These are phyloP conservation scores for Tadarida brasiliensis DNA, from an alignment of 2,797 vertebrate species.

Conservation along the genomic window DNA sequence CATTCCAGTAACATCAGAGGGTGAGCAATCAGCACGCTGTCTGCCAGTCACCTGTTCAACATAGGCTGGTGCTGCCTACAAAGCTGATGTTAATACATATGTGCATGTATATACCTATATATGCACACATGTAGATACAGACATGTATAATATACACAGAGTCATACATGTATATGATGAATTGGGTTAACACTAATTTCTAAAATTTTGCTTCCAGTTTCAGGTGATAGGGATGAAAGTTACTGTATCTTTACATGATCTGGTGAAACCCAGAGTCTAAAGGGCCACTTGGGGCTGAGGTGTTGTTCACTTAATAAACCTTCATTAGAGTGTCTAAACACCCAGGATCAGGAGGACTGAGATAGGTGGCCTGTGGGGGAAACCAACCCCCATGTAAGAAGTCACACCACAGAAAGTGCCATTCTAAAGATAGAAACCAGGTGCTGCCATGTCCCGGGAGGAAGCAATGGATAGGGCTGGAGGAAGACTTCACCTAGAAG, in stretches of 20 bases:
- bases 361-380: not conserved
- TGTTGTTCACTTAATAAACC: not conserved
- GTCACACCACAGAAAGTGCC: not conserved
- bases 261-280: not conserved
- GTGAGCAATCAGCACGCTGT: not conserved
- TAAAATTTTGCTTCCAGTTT: not conserved
- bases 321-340: not conserved
- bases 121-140: not conserved
- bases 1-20: not conserved
- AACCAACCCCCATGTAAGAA: not conserved
- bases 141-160: not conserved
- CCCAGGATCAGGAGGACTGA: not conserved
- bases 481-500: not conserved
- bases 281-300: not conserved
- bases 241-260: not conserved
- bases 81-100: not conserved
- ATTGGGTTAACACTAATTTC: not conserved
- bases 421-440: not conserved
- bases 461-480: not conserved
- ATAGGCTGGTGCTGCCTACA: not conserved
- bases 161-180: not conserved
- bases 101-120: not conserved
- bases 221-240: not conserved
- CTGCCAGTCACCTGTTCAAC: not conserved
- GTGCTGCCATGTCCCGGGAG: not conserved